Percentiles rank a stretch among this genome's conserved stretches.
phyloP scores from a whole-genome alignment of 1,140 invertebrate species.

The Scaptomyza hsui region DNA sequence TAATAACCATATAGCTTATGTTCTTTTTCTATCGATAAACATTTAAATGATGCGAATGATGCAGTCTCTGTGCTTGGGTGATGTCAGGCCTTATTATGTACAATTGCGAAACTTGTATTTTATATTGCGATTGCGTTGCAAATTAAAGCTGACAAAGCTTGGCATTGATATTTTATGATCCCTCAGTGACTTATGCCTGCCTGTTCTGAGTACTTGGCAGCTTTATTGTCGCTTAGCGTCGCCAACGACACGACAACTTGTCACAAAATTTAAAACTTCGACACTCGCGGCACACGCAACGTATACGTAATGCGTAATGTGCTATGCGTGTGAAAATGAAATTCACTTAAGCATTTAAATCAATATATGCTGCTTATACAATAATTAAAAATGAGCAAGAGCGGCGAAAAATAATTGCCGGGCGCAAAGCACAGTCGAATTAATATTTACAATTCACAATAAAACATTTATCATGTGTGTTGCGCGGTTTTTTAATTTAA shows the following conservation, averaged over 20 bases:
- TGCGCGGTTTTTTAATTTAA: constrained; percentile 53
- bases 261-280: constrained; percentile 48
- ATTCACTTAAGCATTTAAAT: constrained; percentile 60
- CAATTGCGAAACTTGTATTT: constrained; percentile 2
- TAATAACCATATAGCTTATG: too few relatives aligned
- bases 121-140: constrained; percentile 2
- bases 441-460: constrained; percentile 33
- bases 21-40: too few relatives aligned
- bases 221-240: constrained; percentile 56
- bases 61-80: neutral
- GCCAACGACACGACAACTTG: constrained; percentile 51
- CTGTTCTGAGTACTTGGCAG: constrained; percentile 2
- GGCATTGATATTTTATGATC: constrained; percentile 40
- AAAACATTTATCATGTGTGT: constrained; percentile 58
- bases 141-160: constrained; percentile 34
- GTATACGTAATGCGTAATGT: constrained; percentile 22
- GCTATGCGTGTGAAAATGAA: constrained; percentile 43
- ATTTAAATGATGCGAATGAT: too few relatives aligned
- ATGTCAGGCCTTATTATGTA: neutral
- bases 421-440: constrained; percentile 15
- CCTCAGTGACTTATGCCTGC: constrained; percentile 22
- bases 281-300: constrained; percentile 7
- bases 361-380: constrained; percentile 51
- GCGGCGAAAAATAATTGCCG: constrained; percentile 5
- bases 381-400: neutral